Percentiles rank a stretch among this genome's conserved stretches.
Evolutionary conservation across 2,797 vertebrate species (phyloP).

Genomic region (Molossus molossus): DNA sequence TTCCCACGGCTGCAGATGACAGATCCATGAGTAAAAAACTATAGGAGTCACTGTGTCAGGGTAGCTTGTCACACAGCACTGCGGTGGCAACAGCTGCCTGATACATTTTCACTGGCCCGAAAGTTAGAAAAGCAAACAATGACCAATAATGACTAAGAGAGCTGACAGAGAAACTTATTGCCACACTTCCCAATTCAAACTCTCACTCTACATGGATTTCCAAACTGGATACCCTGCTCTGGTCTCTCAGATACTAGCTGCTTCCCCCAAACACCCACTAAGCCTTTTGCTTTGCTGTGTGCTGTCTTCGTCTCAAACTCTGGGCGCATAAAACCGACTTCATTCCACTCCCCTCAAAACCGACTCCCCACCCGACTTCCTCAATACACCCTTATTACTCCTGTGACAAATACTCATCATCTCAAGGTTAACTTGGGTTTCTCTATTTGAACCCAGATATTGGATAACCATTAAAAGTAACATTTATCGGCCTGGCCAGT

Average conservation of each 20-base stretch:
- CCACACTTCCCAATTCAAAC: neutral
- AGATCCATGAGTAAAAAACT: neutral
- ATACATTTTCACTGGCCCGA: neutral
- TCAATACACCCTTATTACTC: neutral
- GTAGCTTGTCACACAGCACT: neutral
- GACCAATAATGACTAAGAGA: neutral
- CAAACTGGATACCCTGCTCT: neutral
- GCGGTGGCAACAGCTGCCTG: neutral
- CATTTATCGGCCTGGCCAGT: neutral
- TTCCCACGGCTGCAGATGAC: neutral
- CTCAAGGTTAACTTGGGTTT: neutral
- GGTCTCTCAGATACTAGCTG: neutral
- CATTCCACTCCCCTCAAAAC: neutral
- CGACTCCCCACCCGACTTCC: neutral
- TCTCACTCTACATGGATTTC: neutral
- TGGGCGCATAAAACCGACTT: neutral
- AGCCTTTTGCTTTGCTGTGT: neutral
- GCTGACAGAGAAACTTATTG: neutral
- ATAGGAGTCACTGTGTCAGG: neutral
- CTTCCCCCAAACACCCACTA: neutral
- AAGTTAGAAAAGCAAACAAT: neutral
- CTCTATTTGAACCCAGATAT: neutral
- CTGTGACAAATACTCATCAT: neutral
- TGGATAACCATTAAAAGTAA: neutral
- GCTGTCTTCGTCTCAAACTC: neutral